Evolutionary conservation across 1,140 invertebrate genomes (phyloP), one percentile per base, ranked within the genome.

Genomic region (Maniola jurtina): DNA sequence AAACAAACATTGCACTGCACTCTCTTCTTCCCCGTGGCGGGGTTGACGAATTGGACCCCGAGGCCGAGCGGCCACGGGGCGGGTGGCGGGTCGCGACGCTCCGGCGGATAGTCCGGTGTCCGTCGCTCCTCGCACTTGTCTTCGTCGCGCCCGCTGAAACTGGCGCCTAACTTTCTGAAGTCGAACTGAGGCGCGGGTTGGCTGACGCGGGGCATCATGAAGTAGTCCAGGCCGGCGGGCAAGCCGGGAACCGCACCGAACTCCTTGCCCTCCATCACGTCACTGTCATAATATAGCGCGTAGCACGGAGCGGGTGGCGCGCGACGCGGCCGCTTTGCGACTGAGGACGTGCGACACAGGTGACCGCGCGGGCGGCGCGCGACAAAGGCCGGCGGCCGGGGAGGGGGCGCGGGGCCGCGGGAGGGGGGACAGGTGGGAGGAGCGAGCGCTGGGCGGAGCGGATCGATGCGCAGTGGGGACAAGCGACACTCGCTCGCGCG

Each of bases 1-100:
- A 99, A 93, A 88, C 99, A 99, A 55, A 98, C 98, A 84, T 98
- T 98, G 91, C 99, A 99, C 88, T 99, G 97, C 52, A 99, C 98
- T 74, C 99, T 94, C 84, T 99, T 99, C 91, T 98, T 98, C 14
- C 97, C 97, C 7, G 96, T 97, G 0, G 96, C 94, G 6, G 97
- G 97, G 84, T 98, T 98, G 72, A 98, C 97, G 79, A 97, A 96
- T 74, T 97, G 95, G 1, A 96, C 96, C 4, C 96, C 96, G 60
- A 98, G 91, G 66, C 97, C 96, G 15, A 97, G 93, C 0, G 98
- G 97, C 91, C 91, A 92, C 57, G 90, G 91, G 40, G 84, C 82
- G 66, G 83, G 84, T 64, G 79, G 78, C 34, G 83, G 81, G n/a
- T 88, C 85, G 35, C 88, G 80, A 55, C 84, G 80, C 66, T 89